These are phyloP conservation scores for Ptychodera flava DNA, from an alignment of 35 echinoderm and acorn worm genomes.

Conservation along the genomic window DNA sequence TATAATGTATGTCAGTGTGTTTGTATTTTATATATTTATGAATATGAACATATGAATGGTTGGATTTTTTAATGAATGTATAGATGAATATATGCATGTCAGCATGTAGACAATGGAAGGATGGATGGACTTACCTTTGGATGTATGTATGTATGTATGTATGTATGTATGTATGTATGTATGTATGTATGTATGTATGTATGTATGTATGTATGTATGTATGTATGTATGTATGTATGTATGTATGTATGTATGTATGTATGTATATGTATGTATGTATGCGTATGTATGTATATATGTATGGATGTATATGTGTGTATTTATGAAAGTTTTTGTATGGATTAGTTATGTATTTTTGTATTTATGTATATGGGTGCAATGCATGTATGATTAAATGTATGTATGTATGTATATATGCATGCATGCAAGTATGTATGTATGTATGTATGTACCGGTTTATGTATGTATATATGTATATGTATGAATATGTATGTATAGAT, in stretches of 20 bases:
- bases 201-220: conserved; percentile 30
- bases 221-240: conserved; percentile 30
- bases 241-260: conserved; percentile 30
- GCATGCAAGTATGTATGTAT: background rate
- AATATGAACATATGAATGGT: background rate
- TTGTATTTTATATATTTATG: too few species aligned
- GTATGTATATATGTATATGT: too few species aligned
- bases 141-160: conserved; percentile 25
- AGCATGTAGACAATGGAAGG: background rate
- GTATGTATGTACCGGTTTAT: too few species aligned
- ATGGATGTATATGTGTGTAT: too few species aligned
- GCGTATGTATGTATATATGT: conserved; percentile 12
- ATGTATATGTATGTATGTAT: conserved; percentile 6
- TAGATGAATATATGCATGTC: conserved; percentile 19
- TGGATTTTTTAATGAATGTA: background rate
- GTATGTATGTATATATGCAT: conserved; percentile 22
- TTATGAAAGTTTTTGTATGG: background rate
- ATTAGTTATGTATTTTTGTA: conserved; percentile 12
- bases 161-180: conserved; percentile 29
- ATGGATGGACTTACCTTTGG: conserved; percentile 5
- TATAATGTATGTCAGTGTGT: too few species aligned
- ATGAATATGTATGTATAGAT: too few species aligned
- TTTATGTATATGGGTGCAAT: conserved; percentile 6
- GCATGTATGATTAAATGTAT: too few species aligned
- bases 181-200: conserved; percentile 26